Base-by-base conservation (phyloP, 2,113 vertebrate genomes). In the Morone saxatilis region DNA sequence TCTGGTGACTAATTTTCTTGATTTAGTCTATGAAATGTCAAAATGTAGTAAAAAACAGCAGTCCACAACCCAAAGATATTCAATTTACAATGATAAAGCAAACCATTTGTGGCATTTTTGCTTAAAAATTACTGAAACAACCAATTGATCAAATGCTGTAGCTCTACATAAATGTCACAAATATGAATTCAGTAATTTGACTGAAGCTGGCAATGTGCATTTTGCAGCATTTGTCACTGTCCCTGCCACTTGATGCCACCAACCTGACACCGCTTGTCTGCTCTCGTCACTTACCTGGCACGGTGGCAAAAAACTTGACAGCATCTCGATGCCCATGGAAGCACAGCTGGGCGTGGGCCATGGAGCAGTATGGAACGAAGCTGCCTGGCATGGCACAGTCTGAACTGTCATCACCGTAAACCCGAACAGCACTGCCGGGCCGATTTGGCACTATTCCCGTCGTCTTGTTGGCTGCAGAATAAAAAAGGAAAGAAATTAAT, bases 281-380 rank as follows among this genome's bases (percentile, higher is more conserved):
- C 47, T 2, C 14, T 48, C 19, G 31, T 12, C 4, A 45, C 84
- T 71, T 77, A 99, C 98, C 98, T 94, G 98, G 98, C 85, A 99
- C 98, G 0, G 98, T 97, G 43, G 96, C 97, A 0, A 99, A 99
- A 91, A 99, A 99, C 89, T 99, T 99, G 90, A 99, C 98, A 0
- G 98, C 98, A 14, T 99, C 98, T 0, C 97, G 96, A 86, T 99
- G 98, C 25, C 98, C 98, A 0, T 99, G 98, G 95, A 99, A 99
- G 83, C 98, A 99, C 87, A 99, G 97, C 88, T 99, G 98, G 56
- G 98, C 98, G 67, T 99, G 98, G 14, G 98, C 98, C 98, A 99
- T 99, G 89, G 98, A 99, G 93, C 98, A 99, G 94, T 98, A 99
- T 0, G 98, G 98, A 83, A 99, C 98, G 83, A 96, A 98, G 86